A percentile compares a stretch with the other conserved stretches of the same genome.
These are phyloP conservation scores for Ametastegia equiseti DNA, from an alignment of 2,888 invertebrate species.

Conservation along the genomic window DNA sequence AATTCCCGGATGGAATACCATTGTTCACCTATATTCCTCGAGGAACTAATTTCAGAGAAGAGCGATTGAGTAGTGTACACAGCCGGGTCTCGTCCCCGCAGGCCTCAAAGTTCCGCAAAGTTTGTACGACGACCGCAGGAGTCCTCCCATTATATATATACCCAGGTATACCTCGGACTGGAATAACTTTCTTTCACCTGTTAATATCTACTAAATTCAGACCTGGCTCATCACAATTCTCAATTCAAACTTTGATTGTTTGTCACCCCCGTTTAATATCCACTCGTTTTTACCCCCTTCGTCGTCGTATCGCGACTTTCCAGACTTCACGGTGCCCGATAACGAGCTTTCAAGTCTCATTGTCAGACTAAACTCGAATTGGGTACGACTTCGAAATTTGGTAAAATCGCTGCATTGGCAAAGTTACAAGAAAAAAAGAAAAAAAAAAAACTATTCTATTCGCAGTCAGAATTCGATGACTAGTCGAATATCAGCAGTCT, in stretches of 20 bases:
- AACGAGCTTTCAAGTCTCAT: neutral
- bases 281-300: neutral
- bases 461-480: too few relatives aligned
- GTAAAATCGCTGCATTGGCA: too few relatives aligned
- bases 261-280: neutral
- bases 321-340: neutral
- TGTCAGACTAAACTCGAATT: too few relatives aligned
- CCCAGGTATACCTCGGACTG: constrained; percentile 7
- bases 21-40: neutral
- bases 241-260: constrained; percentile 16
- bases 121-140: constrained; percentile 9
- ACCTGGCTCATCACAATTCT: neutral
- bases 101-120: neutral
- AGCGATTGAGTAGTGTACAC: constrained; percentile 6
- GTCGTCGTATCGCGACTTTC: neutral
- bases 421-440: too few relatives aligned
- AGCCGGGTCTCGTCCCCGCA: constrained; percentile 3
- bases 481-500: neutral
- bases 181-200: constrained; percentile 12
- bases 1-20: neutral
- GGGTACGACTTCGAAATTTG: too few relatives aligned
- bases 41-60: neutral
- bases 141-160: neutral
- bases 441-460: too few relatives aligned
- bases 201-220: neutral